Evolutionary conservation across 2,888 invertebrate genomes (phyloP).

Genomic region (Diploptera punctata): DNA sequence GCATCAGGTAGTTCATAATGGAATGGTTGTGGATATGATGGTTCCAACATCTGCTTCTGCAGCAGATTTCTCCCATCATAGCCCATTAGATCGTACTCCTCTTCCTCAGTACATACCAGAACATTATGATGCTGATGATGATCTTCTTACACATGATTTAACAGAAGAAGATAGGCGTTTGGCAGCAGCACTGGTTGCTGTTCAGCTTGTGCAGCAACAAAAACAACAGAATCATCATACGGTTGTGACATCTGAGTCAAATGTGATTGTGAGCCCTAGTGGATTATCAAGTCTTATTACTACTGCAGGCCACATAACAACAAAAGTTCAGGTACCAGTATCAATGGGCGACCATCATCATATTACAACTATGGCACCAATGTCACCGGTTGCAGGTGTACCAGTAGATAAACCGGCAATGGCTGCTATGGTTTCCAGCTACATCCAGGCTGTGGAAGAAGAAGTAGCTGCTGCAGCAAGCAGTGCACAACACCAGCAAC

Average conservation of each 20-base stretch:
- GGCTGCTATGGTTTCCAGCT: constrained; percentile 48
- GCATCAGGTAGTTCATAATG: constrained; percentile 41
- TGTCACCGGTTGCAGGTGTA: constrained; percentile 43
- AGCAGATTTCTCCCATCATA: constrained; percentile 39
- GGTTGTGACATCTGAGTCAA: constrained; percentile 36
- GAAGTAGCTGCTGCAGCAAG: constrained; percentile 40
- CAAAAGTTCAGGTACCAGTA: constrained; percentile 33
- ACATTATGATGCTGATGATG: constrained; percentile 45
- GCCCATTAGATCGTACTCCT: constrained; percentile 23
- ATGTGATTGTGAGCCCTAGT: constrained; percentile 41
- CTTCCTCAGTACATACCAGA: constrained; percentile 41
- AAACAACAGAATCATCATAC: constrained; percentile 57
- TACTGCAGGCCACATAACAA: constrained; percentile 6
- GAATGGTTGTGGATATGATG: constrained; percentile 43
- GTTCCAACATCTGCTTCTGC: constrained; percentile 24
- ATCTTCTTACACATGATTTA: constrained; percentile 52
- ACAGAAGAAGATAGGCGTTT: constrained; percentile 66
- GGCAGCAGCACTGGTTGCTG: constrained; percentile 67
- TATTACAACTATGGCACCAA: constrained; percentile 36
- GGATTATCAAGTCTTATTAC: constrained; percentile 26
- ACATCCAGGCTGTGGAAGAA: constrained; percentile 49
- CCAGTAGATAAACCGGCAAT: constrained; percentile 47
- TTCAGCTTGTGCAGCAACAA: constrained; percentile 66
- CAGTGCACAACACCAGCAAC: constrained; percentile 5
- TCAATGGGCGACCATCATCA: constrained; percentile 39